Conservation (phyloP, 2,113 vertebrate genomes). For the Microcebus griseorufus region DNA sequence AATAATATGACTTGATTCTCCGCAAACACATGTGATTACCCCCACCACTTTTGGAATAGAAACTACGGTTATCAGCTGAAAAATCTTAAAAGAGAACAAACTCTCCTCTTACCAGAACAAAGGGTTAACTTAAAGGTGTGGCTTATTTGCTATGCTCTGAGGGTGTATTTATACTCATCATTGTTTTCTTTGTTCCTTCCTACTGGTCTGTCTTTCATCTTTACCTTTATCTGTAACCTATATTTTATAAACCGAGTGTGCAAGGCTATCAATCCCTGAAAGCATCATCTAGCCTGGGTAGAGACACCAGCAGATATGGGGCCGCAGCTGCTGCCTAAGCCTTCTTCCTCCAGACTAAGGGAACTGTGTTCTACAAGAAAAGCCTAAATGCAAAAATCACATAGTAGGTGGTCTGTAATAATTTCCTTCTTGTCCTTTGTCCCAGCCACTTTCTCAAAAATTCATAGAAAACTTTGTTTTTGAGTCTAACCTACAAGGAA, state of each 20-base stretch:
- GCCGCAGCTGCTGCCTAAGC: not conserved
- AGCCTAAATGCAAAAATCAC: not conserved
- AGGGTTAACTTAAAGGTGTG: not conserved
- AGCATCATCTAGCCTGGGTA: not conserved
- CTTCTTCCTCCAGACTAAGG: not conserved
- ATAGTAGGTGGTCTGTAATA: not conserved
- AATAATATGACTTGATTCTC: slow-evolving; percentile 33
- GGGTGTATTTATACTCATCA: not conserved
- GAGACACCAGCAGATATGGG: not conserved
- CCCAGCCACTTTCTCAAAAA: not conserved
- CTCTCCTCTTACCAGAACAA: not conserved
- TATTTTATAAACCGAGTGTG: slow-evolving; percentile 14
- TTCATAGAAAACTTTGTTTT: slow-evolving; percentile 30
- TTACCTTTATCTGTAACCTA: slow-evolving; percentile 27
- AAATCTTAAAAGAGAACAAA: not conserved
- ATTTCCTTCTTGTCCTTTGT: not conserved
- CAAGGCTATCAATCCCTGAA: not conserved
- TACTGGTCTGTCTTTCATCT: not conserved
- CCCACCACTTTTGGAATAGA: not conserved
- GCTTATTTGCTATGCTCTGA: not conserved
- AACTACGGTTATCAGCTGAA: not conserved
- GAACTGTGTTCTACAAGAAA: not conserved
- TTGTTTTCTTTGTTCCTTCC: not conserved
- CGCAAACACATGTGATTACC: not conserved
- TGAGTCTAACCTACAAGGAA: not conserved